Evolutionary conservation across 2,113 vertebrate genomes (phyloP), one percentile per base, ranked within the genome.

Genomic region (Callionymus lyra): DNA sequence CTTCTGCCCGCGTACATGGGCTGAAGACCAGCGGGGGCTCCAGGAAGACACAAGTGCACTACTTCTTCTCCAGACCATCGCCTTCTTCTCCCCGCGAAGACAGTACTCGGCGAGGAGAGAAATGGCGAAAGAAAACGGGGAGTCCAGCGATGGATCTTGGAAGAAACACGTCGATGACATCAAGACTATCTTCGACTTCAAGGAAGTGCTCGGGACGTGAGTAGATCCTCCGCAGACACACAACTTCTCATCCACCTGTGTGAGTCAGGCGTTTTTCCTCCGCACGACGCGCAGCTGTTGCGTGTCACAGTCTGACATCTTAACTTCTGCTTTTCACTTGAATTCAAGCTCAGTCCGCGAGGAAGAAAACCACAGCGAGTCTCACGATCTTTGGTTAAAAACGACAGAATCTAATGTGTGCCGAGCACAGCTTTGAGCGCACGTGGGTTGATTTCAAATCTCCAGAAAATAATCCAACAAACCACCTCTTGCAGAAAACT

Each of bases 161-260:
- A 98, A 98, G 48, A 97, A 94, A 77, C 88, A 89, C 31, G 91
- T 93, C 56, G 92, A 93, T 67, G 94, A 97, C 56, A 92, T 96
- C 80, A 92, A 91, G 87, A 88, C 88, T 50, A 89, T 92, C 21
- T 97, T 98, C 69, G 90, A 93, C 80, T 95, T 98, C 79, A 96
- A 94, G 75, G 92, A 98, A 88, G 91, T 93, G 67, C 89, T 97
- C 56, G 94, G 94, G 54, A 97, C 94, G 94, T 97, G 83, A 91
- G 94, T 93, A 84, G 34, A 46, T 1, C 34, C 6, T 38, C 16
- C 5, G 36, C 36, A 10, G 21, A 27, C 21, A 8, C 36, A 14
- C 12, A 6, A 6, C 16, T 27, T 27, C 21, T 6, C 16, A 6
- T 14, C 12, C 44, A 45, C 34, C 17, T 21, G n/a, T 33, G 16